phyloP scores from a whole-genome alignment of 2,888 invertebrate genomes.

The Aethes cnicana region DNA sequence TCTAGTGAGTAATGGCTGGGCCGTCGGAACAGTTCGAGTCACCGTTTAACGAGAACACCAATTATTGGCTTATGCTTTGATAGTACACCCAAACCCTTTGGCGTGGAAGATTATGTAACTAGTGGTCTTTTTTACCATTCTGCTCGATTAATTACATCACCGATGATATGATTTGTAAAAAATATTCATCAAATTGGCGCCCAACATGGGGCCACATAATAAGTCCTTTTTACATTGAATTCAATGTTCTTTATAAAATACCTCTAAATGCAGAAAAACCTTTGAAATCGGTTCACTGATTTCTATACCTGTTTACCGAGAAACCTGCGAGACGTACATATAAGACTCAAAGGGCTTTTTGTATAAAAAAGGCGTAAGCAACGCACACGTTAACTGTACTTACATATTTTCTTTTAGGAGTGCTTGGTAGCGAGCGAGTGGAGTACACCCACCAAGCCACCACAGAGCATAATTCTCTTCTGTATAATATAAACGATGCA shows the following conservation, averaged over 20 bases:
- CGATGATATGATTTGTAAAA: background rate
- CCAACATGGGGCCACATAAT: conserved; percentile 16
- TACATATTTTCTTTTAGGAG: background rate
- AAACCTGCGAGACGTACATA: conserved; percentile 1
- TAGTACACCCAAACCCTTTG: conserved; percentile 10
- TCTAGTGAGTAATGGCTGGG: conserved; percentile 16
- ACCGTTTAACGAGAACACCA: conserved; percentile 35
- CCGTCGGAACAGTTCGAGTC: conserved; percentile 30
- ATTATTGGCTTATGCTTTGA: conserved; percentile 35
- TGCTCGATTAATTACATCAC: too few relatives aligned
- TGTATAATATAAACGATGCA: conserved; percentile 25
- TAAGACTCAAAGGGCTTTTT: background rate
- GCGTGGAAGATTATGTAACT: too few relatives aligned
- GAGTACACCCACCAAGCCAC: conserved; percentile 4
- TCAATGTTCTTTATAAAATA: conserved; percentile 13
- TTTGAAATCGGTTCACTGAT: conserved; percentile 27
- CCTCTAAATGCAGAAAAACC: conserved; percentile 6
- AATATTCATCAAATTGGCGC: conserved; percentile 7
- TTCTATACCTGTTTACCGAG: conserved; percentile 8
- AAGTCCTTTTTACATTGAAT: conserved; percentile 5
- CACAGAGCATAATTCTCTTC: conserved; percentile 15
- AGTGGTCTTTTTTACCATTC: too few relatives aligned
- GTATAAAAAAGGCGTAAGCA: background rate
- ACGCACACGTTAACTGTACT: background rate
- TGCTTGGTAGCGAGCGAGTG: background rate